Evolutionary conservation across 2,113 vertebrate genomes (phyloP).

Genomic region (Calyptomena viridis): DNA sequence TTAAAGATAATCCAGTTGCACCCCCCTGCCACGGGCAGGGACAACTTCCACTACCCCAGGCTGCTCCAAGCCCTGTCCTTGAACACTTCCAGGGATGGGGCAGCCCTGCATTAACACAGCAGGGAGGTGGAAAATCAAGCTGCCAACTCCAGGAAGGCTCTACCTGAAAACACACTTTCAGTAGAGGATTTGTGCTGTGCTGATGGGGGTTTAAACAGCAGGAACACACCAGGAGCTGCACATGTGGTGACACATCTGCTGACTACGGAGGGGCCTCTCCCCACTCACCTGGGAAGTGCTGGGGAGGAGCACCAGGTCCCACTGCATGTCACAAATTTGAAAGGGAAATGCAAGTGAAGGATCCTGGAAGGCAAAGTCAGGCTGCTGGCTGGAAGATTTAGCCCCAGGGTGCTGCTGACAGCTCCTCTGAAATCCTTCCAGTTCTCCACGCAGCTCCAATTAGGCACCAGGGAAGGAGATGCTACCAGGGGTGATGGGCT

Average conservation of each 20-base stretch:
- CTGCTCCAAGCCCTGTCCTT: not conserved
- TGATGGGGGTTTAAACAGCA: not conserved
- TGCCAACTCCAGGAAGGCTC: not conserved
- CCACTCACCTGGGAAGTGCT: not conserved
- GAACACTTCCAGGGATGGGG: not conserved
- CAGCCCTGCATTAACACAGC: not conserved
- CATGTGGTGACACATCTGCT: not conserved
- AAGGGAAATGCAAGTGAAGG: not conserved
- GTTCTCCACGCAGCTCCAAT: slow-evolving; percentile 1
- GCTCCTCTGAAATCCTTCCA: slow-evolving; percentile 31
- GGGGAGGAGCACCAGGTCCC: not conserved
- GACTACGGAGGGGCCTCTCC: not conserved
- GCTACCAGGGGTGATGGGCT: slow-evolving; percentile 30
- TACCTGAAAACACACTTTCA: not conserved
- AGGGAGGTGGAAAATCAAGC: not conserved
- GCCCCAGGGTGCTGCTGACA: slow-evolving; percentile 48
- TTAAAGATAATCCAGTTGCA: not conserved
- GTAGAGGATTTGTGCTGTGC: not conserved
- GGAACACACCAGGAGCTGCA: not conserved
- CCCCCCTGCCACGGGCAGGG: not conserved
- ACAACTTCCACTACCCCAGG: not conserved
- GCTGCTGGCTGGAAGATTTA: slow-evolving; percentile 17
- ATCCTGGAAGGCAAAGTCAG: slow-evolving; percentile 40
- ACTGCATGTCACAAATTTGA: not conserved
- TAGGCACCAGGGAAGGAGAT: slow-evolving; percentile 13